Evolutionary conservation across 2,113 vertebrate genomes (phyloP).

Genomic region (Cricetomys ansorgei): DNA sequence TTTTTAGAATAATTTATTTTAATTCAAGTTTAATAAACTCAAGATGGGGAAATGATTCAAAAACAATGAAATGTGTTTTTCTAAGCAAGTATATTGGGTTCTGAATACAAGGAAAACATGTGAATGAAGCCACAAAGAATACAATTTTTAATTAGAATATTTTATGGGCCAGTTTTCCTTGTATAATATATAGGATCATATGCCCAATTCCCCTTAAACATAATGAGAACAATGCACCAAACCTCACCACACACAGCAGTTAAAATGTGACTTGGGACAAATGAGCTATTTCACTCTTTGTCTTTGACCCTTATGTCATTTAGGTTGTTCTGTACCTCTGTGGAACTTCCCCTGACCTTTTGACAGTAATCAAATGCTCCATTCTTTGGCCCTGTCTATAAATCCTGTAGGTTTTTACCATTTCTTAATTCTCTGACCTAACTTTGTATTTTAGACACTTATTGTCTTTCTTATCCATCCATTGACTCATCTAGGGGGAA

Average conservation of each 20-base stretch:
- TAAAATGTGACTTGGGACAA: slow-evolving; percentile 37
- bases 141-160: slow-evolving; percentile 75
- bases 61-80: slow-evolving; percentile 82
- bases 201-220: slow-evolving; percentile 43
- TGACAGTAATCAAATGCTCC: neutral
- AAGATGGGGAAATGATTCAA: slow-evolving; percentile 83
- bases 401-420: neutral
- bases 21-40: slow-evolving; percentile 83
- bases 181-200: slow-evolving; percentile 65
- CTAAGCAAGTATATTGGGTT: slow-evolving; percentile 76
- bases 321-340: neutral
- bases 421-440: neutral
- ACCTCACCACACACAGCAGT: neutral
- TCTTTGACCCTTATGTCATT: neutral
- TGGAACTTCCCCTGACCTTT: neutral
- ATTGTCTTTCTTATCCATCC: neutral
- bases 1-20: slow-evolving; percentile 80
- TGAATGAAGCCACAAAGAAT: slow-evolving; percentile 66
- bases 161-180: slow-evolving; percentile 61
- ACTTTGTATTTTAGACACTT: neutral
- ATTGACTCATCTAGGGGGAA: neutral
- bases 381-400: neutral
- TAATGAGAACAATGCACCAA: slow-evolving; percentile 61
- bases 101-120: slow-evolving; percentile 75
- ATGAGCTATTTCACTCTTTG: neutral